Evolutionary conservation across 2,797 vertebrate genomes (phyloP).

Genomic region (Falco cherrug): DNA sequence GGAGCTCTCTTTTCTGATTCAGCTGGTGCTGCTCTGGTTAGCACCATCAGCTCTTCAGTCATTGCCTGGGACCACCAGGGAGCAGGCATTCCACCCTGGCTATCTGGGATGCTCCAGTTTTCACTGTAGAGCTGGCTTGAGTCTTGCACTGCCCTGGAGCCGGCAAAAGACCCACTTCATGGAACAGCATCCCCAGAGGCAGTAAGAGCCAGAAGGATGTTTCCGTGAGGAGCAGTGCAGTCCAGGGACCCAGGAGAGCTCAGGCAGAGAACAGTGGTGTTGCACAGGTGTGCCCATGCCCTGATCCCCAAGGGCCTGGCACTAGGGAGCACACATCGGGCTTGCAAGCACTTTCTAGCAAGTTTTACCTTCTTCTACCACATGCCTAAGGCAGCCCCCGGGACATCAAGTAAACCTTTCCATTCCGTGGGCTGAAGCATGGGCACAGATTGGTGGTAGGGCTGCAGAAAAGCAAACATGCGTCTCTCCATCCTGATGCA

Average conservation of each 20-base stretch:
- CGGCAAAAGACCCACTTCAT: not conserved
- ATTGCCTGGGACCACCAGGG: rapidly evolving
- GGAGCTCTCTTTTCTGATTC: not conserved
- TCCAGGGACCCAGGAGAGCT: not conserved
- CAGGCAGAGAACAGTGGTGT: rapidly evolving
- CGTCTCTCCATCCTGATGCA: rapidly evolving
- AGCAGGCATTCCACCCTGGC: rapidly evolving
- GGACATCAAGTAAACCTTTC: not conserved
- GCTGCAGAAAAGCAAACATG: not conserved
- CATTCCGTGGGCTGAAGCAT: not conserved
- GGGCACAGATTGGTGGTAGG: rapidly evolving
- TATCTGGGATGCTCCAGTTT: not conserved
- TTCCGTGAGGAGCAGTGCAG: not conserved
- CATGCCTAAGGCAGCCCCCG: not conserved
- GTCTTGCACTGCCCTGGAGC: not conserved
- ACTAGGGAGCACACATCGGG: not conserved
- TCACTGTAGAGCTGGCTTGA: not conserved
- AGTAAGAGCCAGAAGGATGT: not conserved
- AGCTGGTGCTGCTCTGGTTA: not conserved
- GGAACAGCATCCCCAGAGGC: not conserved
- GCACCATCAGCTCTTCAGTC: not conserved
- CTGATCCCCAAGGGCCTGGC: rapidly evolving
- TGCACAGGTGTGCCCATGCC: rapidly evolving
- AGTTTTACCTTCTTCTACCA: not conserved
- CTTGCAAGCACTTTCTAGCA: not conserved